These are phyloP conservation scores for Poecilobothrus nobilitatus DNA, from an alignment of 2,888 invertebrate genomes.

Conservation along the genomic window DNA sequence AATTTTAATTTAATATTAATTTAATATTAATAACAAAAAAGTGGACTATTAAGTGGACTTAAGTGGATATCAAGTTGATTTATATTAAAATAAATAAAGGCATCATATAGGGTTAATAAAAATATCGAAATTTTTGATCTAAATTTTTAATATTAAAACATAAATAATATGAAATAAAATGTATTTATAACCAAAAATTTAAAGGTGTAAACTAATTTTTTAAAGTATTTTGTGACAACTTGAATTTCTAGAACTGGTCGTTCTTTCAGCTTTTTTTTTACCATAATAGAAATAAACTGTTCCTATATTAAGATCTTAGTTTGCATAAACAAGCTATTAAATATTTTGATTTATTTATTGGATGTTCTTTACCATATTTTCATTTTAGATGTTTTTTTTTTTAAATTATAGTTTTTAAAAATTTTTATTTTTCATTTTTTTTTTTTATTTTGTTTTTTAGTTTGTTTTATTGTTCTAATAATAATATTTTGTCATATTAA, in stretches of 20 bases:
- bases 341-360: not conserved
- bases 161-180: not conserved
- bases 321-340: not conserved
- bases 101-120: too few species aligned
- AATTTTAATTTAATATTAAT: too few species aligned
- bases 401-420: too few species aligned
- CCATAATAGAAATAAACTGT: not conserved
- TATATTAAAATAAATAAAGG: too few species aligned
- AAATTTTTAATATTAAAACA: not conserved
- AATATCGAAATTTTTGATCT: not conserved
- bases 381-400: too few species aligned
- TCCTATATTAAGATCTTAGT: not conserved
- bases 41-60: too few species aligned
- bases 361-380: not conserved
- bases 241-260: not conserved
- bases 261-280: not conserved
- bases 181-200: too few species aligned
- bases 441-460: too few species aligned
- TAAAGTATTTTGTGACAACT: not conserved
- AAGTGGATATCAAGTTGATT: too few species aligned
- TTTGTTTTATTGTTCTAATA: not conserved
- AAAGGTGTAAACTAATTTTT: not conserved
- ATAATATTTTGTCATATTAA: not conserved
- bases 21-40: too few species aligned
- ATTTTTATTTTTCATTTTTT: too few species aligned